These are phyloP conservation scores for Ichneumoninae sp. DNA, from an alignment of 2,888 invertebrate species.

Conservation along the genomic window DNA sequence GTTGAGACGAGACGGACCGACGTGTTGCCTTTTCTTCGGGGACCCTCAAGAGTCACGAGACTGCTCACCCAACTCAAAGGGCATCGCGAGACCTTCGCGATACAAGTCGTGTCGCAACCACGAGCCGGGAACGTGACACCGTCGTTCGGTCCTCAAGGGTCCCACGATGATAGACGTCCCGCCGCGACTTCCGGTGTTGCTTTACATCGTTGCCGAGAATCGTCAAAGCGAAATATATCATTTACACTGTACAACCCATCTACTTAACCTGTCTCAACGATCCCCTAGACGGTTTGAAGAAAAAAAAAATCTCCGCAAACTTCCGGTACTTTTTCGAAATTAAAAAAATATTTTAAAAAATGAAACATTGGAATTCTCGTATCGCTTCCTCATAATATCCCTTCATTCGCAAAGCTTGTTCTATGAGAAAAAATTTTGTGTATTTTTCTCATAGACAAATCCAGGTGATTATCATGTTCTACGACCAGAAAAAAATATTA, in stretches of 20 bases:
- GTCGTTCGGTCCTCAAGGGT: constrained; percentile 11
- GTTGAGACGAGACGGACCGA: constrained; percentile 2
- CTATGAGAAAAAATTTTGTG: no score
- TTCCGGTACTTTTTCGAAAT: background rate
- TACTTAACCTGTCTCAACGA: background rate
- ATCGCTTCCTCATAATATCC: no score
- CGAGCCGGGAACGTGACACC: background rate
- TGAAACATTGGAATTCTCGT: no score
- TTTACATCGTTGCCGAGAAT: constrained; percentile 7
- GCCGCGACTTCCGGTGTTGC: constrained; percentile 19
- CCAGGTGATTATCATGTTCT: no score
- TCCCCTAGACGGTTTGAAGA: background rate
- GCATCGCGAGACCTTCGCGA: constrained; percentile 1
- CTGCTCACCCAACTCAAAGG: constrained; percentile 6
- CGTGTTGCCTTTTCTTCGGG: background rate
- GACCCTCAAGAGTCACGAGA: constrained; percentile 2
- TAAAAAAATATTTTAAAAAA: background rate
- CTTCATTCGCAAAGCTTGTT: no score
- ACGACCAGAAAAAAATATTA: no score
- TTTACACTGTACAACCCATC: background rate
- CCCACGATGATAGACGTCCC: constrained; percentile 14
- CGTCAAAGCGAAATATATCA: background rate
- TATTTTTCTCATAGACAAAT: no score
- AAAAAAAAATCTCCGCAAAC: no score
- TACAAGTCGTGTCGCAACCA: background rate